Conservation (phyloP, 1,140 invertebrate genomes). For the Scaptodrosophila lebanonensis region DNA sequence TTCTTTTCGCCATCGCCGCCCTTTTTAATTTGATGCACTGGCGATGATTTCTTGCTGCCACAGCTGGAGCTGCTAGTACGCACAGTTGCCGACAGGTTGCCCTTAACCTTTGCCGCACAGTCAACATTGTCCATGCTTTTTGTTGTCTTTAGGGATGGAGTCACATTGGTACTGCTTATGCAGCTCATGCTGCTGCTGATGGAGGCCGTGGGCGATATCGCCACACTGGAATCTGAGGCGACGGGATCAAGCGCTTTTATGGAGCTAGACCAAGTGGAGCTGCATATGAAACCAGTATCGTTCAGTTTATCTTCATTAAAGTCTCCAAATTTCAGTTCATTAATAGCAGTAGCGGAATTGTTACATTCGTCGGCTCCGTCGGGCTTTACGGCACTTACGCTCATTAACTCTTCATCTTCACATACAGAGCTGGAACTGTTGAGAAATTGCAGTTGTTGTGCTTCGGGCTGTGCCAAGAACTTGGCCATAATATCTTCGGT, state of each 20-base stretch:
- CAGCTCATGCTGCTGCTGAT: background rate
- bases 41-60: slow-evolving; percentile 37
- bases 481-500: slow-evolving; percentile 63
- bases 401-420: slow-evolving; percentile 51
- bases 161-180: slow-evolving; percentile 5
- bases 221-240: background rate
- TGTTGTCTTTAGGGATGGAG: no score
- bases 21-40: slow-evolving; percentile 29
- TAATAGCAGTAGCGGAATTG: slow-evolving; percentile 6
- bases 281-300: slow-evolving; percentile 45
- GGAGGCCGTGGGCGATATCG: slow-evolving; percentile 5
- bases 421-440: slow-evolving; percentile 65
- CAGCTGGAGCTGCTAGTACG: background rate
- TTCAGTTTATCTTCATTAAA: slow-evolving; percentile 44
- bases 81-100: background rate
- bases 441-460: slow-evolving; percentile 55
- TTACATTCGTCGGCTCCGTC: background rate
- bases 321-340: slow-evolving; percentile 61
- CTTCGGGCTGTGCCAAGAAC: slow-evolving; percentile 33
- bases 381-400: background rate
- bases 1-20: no score
- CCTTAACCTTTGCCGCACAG: slow-evolving; percentile 23
- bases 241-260: slow-evolving; percentile 9
- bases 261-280: slow-evolving; percentile 59
- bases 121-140: slow-evolving; percentile 37